Percentiles rank a stretch among this genome's conserved stretches.
phyloP scores from a whole-genome alignment of 2,888 invertebrate species.

The Syrista parreyssii region DNA sequence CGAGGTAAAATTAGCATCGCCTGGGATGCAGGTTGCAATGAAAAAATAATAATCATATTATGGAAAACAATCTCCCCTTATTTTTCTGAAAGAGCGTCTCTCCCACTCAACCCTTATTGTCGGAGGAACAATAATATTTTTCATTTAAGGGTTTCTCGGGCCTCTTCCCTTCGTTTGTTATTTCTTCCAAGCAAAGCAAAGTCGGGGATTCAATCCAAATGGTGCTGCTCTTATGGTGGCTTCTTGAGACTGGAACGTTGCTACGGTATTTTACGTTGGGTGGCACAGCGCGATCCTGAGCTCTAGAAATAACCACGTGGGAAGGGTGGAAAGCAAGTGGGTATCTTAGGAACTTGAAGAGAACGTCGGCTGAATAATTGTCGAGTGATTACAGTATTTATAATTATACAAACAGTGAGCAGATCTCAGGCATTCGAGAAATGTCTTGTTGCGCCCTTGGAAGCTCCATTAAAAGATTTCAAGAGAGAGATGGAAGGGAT shows the following conservation, averaged over 20 bases:
- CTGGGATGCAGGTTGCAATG: background rate
- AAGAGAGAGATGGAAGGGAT: too few relatives aligned
- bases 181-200: background rate
- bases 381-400: conserved; percentile 9
- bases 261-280: background rate
- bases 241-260: background rate
- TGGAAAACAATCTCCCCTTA: background rate
- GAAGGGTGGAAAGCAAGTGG: background rate
- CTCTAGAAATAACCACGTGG: background rate
- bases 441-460: background rate
- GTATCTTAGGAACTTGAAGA: background rate
- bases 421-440: background rate
- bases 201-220: background rate
- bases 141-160: too few relatives aligned
- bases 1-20: background rate
- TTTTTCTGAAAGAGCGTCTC: background rate
- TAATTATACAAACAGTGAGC: conserved; percentile 17
- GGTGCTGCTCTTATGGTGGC: background rate
- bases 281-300: background rate
- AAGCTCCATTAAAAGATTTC: background rate
- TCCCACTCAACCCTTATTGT: too few relatives aligned
- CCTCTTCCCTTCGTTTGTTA: background rate
- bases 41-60: background rate
- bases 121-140: too few relatives aligned
- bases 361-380: conserved; percentile 9